Evolutionary conservation across 2,797 vertebrate species (phyloP).

Genomic region (Spea hammondii): DNA sequence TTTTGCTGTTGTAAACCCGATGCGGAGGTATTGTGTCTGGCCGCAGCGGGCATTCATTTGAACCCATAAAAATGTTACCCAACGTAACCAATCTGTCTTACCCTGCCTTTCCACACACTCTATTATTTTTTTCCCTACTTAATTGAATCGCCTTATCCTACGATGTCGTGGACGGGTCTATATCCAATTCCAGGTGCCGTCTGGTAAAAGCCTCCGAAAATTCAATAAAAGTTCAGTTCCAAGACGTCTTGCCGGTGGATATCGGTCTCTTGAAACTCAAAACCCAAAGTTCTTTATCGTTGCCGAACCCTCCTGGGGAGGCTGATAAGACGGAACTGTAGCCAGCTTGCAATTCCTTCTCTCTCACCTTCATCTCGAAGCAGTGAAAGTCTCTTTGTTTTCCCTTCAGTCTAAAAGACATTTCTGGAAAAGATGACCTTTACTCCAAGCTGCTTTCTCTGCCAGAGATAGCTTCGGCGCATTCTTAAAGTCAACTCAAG

Average conservation of each 20-base stretch:
- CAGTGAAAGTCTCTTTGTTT: constrained; percentile 39
- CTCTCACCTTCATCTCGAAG: constrained; percentile 6
- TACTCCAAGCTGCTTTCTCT: constrained; percentile 5
- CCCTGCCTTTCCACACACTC: too few relatives aligned
- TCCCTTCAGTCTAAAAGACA: constrained; percentile 11
- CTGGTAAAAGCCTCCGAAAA: background rate
- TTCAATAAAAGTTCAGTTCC: background rate
- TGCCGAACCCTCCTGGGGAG: background rate
- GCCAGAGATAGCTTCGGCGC: constrained; percentile 18
- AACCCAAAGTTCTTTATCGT: constrained; percentile 14
- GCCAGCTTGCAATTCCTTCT: constrained; percentile 3
- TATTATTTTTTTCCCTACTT: too few relatives aligned
- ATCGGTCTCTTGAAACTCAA: constrained; percentile 25
- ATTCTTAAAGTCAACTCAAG: background rate
- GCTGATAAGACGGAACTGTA: constrained; percentile 27
- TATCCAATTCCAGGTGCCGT: background rate
- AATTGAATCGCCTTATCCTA: too few relatives aligned
- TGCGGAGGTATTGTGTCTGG: too few relatives aligned
- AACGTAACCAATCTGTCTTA: too few relatives aligned
- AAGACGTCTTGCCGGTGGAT: background rate
- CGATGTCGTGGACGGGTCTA: too few relatives aligned
- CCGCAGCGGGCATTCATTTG: too few relatives aligned
- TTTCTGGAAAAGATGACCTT: constrained; percentile 28
- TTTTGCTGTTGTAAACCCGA: too few relatives aligned
- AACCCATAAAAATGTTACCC: too few relatives aligned